Conservation (phyloP, 1,140 invertebrate species). For the Phenacoccus solenopsis region DNA sequence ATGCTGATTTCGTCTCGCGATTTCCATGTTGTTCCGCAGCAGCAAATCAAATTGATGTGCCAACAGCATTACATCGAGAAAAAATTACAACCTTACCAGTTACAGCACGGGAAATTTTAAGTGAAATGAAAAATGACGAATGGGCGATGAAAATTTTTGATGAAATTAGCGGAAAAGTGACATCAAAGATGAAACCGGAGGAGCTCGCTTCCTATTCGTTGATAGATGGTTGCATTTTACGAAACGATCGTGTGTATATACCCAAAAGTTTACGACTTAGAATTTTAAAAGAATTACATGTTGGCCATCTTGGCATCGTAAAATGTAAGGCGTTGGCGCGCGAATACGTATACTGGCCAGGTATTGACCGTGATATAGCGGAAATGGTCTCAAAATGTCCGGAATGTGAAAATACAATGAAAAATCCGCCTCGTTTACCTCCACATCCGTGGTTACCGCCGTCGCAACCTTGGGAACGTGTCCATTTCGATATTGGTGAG, state of each 20-base stretch:
- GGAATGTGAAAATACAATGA: not conserved
- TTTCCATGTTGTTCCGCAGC: slow-evolving; percentile 11
- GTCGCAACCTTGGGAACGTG: not conserved
- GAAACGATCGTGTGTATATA: not conserved
- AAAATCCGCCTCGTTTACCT: not conserved
- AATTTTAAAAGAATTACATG: not conserved
- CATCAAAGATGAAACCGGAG: not conserved
- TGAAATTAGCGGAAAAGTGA: not conserved
- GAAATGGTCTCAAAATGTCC: not conserved
- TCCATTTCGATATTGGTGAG: not conserved
- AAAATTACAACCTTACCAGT: not conserved
- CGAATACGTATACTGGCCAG: slow-evolving; percentile 23
- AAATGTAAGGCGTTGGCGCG: slow-evolving; percentile 22
- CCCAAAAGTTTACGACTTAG: not conserved
- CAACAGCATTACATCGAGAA: not conserved
- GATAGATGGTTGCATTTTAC: slow-evolving; percentile 4
- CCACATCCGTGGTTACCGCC: not conserved
- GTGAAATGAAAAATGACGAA: not conserved
- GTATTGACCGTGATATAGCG: slow-evolving; percentile 24
- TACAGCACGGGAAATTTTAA: not conserved
- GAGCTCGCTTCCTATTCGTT: not conserved
- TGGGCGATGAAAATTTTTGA: not conserved
- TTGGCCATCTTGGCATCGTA: slow-evolving; percentile 20
- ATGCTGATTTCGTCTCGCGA: slow-evolving; percentile 31
- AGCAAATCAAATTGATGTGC: not conserved